Base-by-base conservation (phyloP, 2,888 invertebrate genomes). In the Lithophane ornitopus region DNA sequence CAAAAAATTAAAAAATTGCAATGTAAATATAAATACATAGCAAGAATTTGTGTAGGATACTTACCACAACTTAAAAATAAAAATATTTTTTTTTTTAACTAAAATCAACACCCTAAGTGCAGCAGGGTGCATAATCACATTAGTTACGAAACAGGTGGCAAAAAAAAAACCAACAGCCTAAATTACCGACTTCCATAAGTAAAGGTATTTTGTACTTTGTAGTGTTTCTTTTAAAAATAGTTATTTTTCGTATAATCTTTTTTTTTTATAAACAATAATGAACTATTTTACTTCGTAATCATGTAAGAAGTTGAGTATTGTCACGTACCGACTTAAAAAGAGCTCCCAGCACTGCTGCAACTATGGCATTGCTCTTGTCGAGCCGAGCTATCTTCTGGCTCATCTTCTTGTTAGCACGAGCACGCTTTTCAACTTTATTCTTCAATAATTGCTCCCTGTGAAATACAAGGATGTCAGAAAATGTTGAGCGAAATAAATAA, bases 391-490 rank as follows among this genome's bases (percentile, higher is more conserved):
- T 82, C 56, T 89, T 90, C 12, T 85, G 87, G 4, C 70, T 78
- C 2, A 86, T 34, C 26, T 90, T 90, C 8, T 88, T 86, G 4
- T 76, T 76, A 1, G 70, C 61, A 3, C 72, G 81, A 26, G 69
- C 49, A 80, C 87, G 76, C 52, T 85, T 85, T 11, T 91, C 88
- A 1, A 88, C 56, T 68, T 89, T 90, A n/a, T 85, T 84, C 66
- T 90, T 90, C 63, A 89, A 82, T 61, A 89, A 87, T 68, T 90
- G 89, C 28, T 88, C 80, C 41, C 93, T 93, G 78, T 58, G 41
- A 72, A 80, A 68, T 19, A 41, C 3, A 65, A 14, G 19, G 9
- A 28, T 28, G 52, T 58, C 61, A 52, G 26, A 16, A 56, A 56
- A 52, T 41, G 14, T 22, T 22, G 16, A 41, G 11, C 56, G 3